Conservation (phyloP, 1,140 invertebrate species). For the Macrobrachium nipponense region DNA sequence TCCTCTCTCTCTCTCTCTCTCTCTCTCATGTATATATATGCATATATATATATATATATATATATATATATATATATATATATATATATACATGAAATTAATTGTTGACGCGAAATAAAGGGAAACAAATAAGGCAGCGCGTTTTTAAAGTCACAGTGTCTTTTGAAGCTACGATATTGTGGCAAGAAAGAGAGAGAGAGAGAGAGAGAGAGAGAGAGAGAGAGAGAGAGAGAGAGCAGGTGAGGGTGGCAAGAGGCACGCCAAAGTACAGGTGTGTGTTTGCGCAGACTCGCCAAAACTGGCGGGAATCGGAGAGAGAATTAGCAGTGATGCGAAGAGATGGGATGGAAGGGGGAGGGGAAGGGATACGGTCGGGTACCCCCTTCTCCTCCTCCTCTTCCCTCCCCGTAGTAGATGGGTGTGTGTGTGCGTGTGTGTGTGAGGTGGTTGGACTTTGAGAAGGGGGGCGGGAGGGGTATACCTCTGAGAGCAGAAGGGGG, state of each 20-base stretch:
- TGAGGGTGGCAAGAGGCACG: not conserved
- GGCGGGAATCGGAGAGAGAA: not conserved
- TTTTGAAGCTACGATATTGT: not conserved
- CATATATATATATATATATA: too few species aligned
- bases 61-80: too few species aligned
- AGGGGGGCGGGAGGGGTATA: conserved; percentile 6
- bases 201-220: conserved; percentile 16
- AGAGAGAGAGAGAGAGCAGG: conserved; percentile 6
- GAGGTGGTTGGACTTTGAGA: not conserved
- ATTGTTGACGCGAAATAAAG: not conserved
- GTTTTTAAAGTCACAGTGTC: not conserved
- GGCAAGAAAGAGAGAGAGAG: not conserved
- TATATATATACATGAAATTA: not conserved
- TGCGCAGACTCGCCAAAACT: not conserved
- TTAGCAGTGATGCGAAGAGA: not conserved
- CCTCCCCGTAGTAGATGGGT: not conserved
- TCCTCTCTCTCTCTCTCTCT: too few species aligned
- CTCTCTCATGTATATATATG: too few species aligned
- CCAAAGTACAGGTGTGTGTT: too few species aligned
- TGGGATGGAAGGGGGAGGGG: too few species aligned
- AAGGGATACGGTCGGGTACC: not conserved
- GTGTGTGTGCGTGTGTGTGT: not conserved
- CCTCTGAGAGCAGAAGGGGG: not conserved
- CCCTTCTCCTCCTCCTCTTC: not conserved
- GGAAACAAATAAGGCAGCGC: not conserved